Evolutionary conservation across 2,113 vertebrate species (phyloP).

Genomic region (Mellivora capensis): DNA sequence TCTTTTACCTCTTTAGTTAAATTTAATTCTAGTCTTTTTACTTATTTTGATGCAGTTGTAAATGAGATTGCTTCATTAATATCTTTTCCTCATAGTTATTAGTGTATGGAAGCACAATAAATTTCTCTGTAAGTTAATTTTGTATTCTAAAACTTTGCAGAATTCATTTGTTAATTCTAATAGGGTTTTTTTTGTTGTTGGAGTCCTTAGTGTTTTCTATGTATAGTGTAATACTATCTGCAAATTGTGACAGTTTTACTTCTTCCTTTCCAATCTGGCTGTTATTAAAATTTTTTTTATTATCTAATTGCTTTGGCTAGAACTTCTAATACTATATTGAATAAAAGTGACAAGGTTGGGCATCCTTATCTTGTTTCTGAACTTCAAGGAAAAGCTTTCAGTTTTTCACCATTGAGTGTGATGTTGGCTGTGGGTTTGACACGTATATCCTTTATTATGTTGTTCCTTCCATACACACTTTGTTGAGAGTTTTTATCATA

Average conservation of each 20-base stretch:
- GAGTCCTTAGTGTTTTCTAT: not conserved
- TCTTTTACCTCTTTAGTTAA: not conserved
- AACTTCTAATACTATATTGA: not conserved
- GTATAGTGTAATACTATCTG: not conserved
- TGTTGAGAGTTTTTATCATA: not conserved
- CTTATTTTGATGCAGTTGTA: not conserved
- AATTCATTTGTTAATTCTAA: not conserved
- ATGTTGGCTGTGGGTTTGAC: not conserved
- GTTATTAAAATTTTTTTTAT: not conserved
- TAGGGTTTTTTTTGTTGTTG: not conserved
- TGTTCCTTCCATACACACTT: not conserved
- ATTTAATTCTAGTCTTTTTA: not conserved
- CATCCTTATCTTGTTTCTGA: not conserved
- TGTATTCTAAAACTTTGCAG: not conserved
- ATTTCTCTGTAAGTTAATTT: not conserved
- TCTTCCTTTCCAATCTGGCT: not conserved
- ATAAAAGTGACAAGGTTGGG: not conserved
- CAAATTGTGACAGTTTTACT: not conserved
- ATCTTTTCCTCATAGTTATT: not conserved
- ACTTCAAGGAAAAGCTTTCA: not conserved
- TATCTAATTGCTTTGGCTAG: not conserved
- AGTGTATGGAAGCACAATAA: not conserved
- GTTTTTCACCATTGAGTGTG: not conserved
- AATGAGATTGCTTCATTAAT: not conserved
- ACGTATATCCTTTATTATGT: not conserved